These are phyloP conservation scores for Amblyopsis rosae DNA, from an alignment of 2,113 vertebrate species.

Conservation along the genomic window DNA sequence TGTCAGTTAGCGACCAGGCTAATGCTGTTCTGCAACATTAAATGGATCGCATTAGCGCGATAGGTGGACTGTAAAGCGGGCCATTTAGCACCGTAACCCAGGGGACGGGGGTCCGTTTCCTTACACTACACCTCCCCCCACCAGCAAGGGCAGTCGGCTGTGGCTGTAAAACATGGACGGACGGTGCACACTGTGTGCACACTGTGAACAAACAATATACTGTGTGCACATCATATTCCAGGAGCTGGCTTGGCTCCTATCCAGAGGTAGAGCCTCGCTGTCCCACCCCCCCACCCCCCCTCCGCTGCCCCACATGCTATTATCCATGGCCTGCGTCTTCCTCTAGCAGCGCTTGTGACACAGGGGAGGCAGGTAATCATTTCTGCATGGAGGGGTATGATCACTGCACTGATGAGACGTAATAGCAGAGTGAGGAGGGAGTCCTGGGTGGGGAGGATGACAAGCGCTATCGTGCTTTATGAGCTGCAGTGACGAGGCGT, in stretches of 20 bases:
- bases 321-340: no score
- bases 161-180: not conserved
- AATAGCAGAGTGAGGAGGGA: conserved; percentile 27
- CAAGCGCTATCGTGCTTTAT: conserved; percentile 39
- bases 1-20: not conserved
- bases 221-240: not conserved
- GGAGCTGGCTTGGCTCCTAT: not conserved
- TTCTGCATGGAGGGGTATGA: conserved; percentile 13
- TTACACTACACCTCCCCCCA: not conserved
- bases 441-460: not conserved
- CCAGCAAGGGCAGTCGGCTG: not conserved
- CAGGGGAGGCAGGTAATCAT: conserved; percentile 25
- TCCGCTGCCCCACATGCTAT: not conserved
- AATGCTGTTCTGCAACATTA: conserved; percentile 2
- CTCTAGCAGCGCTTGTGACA: not conserved
- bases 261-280: not conserved
- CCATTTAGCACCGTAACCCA: not conserved
- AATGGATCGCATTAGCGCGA: not conserved
- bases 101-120: not conserved
- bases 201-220: not conserved
- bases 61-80: not conserved
- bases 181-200: not conserved
- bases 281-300: no score
- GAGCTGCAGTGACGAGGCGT: conserved; percentile 11
- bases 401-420: conserved; percentile 14